phyloP scores from a whole-genome alignment of 2,888 invertebrate species.

The Cerastis rubricosa region DNA sequence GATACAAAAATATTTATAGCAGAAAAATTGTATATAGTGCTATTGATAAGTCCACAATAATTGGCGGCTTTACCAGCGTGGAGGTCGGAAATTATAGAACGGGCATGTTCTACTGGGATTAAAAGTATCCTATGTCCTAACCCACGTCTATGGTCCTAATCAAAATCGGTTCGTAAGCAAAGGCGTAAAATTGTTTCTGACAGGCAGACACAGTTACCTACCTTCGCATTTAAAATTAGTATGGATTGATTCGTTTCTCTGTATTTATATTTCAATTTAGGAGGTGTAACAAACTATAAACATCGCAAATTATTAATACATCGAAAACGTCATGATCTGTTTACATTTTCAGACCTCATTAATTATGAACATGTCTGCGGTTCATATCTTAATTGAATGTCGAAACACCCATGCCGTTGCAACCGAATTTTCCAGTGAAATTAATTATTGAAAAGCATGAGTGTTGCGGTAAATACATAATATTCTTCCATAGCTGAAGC shows the following conservation, averaged over 20 bases:
- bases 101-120: background rate
- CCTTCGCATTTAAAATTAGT: background rate
- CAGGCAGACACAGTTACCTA: background rate
- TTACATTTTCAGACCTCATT: slow-evolving; percentile 28
- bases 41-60: background rate
- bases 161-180: background rate
- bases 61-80: background rate
- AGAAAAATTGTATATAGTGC: background rate
- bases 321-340: slow-evolving; percentile 1
- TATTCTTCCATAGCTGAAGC: background rate
- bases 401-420: slow-evolving; percentile 2
- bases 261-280: background rate
- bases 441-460: slow-evolving; percentile 18
- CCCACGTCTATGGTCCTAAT: background rate
- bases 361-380: slow-evolving; percentile 34
- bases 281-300: background rate
- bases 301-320: background rate
- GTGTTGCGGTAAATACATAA: background rate
- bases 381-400: slow-evolving; percentile 48
- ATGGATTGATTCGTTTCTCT: background rate
- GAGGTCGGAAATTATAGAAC: background rate
- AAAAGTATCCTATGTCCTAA: background rate
- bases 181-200: background rate
- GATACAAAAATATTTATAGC: background rate
- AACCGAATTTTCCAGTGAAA: slow-evolving; percentile 25